Conservation (phyloP, 2,797 vertebrate species). For the Picus viridis region DNA sequence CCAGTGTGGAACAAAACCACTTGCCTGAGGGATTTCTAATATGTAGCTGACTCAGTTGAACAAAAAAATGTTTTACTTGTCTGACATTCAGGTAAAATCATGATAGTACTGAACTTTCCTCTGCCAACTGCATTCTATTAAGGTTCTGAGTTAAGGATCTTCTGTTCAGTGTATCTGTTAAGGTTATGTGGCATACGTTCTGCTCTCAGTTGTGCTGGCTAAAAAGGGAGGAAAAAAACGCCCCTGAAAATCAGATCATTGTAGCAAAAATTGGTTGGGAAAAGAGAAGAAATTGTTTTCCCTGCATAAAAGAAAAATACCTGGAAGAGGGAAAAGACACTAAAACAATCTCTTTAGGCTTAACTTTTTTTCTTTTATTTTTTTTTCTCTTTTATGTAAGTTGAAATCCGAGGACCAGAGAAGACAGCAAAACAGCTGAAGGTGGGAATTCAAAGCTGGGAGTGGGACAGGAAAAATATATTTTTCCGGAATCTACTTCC, state of each 20-base stretch:
- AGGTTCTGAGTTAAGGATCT: not conserved
- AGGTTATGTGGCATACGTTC: not conserved
- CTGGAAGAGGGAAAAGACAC: not conserved
- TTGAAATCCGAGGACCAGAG: not conserved
- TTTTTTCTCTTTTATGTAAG: not conserved
- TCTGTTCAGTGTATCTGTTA: not conserved
- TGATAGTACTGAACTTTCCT: not conserved
- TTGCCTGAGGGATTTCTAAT: not conserved
- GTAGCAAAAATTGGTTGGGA: not conserved
- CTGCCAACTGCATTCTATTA: not conserved
- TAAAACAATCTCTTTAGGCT: not conserved
- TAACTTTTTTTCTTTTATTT: not conserved
- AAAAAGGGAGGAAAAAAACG: not conserved
- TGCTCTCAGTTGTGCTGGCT: not conserved
- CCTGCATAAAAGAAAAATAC: no score
- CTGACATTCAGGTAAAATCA: slow-evolving; percentile 10
- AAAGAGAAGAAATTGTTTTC: not conserved
- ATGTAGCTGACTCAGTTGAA: not conserved
- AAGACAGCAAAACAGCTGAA: not conserved
- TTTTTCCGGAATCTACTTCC: not conserved
- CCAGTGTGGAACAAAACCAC: not conserved
- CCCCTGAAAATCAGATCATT: not conserved
- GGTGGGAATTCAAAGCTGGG: not conserved
- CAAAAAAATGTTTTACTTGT: not conserved
- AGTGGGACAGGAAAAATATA: not conserved